These are phyloP conservation scores for Pavo muticus DNA, from an alignment of 2,113 vertebrate species.

Conservation along the genomic window DNA sequence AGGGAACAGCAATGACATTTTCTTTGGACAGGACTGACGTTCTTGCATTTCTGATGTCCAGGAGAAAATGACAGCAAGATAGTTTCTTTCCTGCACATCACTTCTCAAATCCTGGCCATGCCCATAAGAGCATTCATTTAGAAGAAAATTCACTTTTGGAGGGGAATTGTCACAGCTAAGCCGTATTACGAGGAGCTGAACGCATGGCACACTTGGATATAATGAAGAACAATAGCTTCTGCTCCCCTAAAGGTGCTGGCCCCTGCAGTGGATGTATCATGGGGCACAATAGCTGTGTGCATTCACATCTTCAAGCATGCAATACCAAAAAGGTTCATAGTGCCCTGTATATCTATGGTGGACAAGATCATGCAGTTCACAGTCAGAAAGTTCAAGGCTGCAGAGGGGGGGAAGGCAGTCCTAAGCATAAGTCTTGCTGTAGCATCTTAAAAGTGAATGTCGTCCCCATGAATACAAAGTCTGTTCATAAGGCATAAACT, in stretches of 20 bases:
- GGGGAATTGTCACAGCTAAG: not conserved
- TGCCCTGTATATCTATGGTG: not conserved
- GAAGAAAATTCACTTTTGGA: not conserved
- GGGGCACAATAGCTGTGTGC: not conserved
- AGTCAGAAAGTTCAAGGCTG: not conserved
- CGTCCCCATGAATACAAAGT: not conserved
- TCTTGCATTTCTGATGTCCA: not conserved
- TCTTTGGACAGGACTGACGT: not conserved
- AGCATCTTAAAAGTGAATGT: not conserved
- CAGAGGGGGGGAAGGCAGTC: not conserved
- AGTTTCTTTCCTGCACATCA: not conserved
- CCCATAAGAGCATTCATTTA: not conserved
- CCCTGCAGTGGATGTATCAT: not conserved
- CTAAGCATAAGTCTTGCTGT: not conserved
- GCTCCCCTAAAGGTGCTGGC: not conserved
- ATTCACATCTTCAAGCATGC: not conserved
- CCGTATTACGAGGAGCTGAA: not conserved
- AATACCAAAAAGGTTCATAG: not conserved
- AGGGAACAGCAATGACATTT: conserved; percentile 7
- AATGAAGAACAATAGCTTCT: not conserved
- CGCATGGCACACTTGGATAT: not conserved
- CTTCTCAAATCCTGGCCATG: not conserved
- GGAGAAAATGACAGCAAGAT: conserved; percentile 4
- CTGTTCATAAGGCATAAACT: not conserved
- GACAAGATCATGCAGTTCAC: not conserved